Evolutionary conservation across 2,888 invertebrate species (phyloP).

Genomic region (Lagria hirta): DNA sequence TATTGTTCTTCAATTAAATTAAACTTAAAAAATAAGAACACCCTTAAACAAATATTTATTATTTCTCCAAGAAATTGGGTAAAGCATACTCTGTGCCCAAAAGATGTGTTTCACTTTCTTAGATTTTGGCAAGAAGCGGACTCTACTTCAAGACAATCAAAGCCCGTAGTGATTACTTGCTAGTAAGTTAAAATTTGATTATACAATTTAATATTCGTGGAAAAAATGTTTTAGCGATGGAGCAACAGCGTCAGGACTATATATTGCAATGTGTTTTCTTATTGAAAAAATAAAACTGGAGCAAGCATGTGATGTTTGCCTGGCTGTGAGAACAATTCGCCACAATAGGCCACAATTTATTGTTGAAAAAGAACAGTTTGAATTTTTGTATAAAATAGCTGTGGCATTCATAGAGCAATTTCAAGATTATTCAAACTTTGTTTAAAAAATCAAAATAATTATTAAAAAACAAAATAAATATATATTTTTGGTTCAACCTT

Average conservation of each 20-base stretch:
- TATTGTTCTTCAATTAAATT: too few species aligned
- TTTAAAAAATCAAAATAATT: too few species aligned
- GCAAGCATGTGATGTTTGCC: constrained; percentile 56
- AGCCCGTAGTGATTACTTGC: constrained; percentile 50
- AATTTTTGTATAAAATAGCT: constrained; percentile 50
- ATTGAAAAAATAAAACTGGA: constrained; percentile 57
- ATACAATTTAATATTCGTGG: neutral
- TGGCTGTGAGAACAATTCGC: constrained; percentile 53
- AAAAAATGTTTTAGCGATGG: constrained; percentile 56
- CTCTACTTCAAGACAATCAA: constrained; percentile 42
- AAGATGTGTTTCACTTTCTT: constrained; percentile 43
- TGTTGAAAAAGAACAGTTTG: constrained; percentile 45
- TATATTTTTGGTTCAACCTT: too few species aligned
- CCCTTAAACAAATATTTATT: too few species aligned
- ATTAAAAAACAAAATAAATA: too few species aligned
- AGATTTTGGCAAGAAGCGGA: constrained; percentile 48
- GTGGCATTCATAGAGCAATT: too few species aligned
- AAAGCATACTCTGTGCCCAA: constrained; percentile 35
- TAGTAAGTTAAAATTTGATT: constrained; percentile 45
- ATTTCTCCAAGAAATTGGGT: constrained; percentile 47
- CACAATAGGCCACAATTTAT: constrained; percentile 53
- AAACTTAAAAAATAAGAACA: too few species aligned
- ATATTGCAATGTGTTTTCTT: constrained; percentile 53
- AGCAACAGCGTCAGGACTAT: constrained; percentile 54
- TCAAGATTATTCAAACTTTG: too few species aligned